phyloP scores from a whole-genome alignment of 2,888 invertebrate genomes.

The Cynaeus angustus region DNA sequence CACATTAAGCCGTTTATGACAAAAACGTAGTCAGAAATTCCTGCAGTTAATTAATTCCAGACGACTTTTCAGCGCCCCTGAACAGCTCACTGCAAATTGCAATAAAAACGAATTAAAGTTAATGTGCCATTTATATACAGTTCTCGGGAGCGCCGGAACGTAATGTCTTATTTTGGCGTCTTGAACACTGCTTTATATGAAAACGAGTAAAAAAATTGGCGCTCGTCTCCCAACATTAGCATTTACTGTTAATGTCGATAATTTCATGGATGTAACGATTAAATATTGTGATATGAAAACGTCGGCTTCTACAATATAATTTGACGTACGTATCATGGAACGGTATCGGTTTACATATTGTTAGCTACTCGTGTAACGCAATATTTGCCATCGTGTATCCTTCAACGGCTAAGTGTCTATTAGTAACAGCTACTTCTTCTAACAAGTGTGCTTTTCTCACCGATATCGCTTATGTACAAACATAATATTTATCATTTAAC shows the following conservation, averaged over 20 bases:
- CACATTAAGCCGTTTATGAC: background rate
- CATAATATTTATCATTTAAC: slow-evolving; percentile 37
- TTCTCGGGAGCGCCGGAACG: slow-evolving; percentile 55
- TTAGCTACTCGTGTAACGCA: slow-evolving; percentile 67
- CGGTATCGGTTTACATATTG: slow-evolving; percentile 68
- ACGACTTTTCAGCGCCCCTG: slow-evolving; percentile 6
- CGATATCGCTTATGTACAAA: slow-evolving; percentile 52
- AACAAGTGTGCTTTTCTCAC: slow-evolving; percentile 64
- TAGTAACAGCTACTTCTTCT: slow-evolving; percentile 69
- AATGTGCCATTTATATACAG: slow-evolving; percentile 66
- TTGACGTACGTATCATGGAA: slow-evolving; percentile 20
- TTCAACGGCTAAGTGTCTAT: slow-evolving; percentile 69
- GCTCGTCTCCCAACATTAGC: slow-evolving; percentile 57
- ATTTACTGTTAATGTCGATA: slow-evolving; percentile 46
- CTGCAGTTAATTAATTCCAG: slow-evolving; percentile 33
- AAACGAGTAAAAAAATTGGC: slow-evolving; percentile 62
- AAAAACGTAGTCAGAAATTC: background rate
- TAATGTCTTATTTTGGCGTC: slow-evolving; percentile 64
- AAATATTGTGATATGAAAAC: slow-evolving; percentile 5
- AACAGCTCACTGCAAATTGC: slow-evolving; percentile 39
- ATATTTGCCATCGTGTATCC: slow-evolving; percentile 68
- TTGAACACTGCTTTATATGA: slow-evolving; percentile 60
- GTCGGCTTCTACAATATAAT: slow-evolving; percentile 15
- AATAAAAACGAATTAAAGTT: slow-evolving; percentile 63
- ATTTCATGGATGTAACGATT: slow-evolving; percentile 4